Percentiles rank a stretch among this genome's conserved stretches.
Evolutionary conservation across 1,140 invertebrate species (phyloP).

Genomic region (Drosophila sproati): DNA sequence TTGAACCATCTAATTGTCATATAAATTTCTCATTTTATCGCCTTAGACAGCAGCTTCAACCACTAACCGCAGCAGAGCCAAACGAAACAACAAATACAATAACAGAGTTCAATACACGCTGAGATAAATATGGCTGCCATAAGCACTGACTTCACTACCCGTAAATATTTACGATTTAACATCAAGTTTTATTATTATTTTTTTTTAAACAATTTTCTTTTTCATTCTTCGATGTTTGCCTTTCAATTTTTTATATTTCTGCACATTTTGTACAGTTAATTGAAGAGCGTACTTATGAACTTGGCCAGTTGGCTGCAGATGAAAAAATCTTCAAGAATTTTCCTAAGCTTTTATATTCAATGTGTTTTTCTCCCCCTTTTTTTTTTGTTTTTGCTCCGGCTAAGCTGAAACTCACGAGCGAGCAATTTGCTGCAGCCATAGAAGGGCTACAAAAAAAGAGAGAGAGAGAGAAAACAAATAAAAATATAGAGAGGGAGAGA

Average conservation of each 20-base stretch:
- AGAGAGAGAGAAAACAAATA: neutral
- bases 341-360: neutral
- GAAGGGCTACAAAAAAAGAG: slow-evolving; percentile 3
- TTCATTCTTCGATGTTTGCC: neutral
- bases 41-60: slow-evolving; percentile 15
- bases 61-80: slow-evolving; percentile 27
- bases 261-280: slow-evolving; percentile 35
- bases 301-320: slow-evolving; percentile 28
- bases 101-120: slow-evolving; percentile 37
- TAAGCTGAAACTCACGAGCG: slow-evolving; percentile 41
- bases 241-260: neutral
- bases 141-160: slow-evolving; percentile 38
- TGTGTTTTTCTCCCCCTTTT: neutral
- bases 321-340: slow-evolving; percentile 20
- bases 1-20: slow-evolving; percentile 40
- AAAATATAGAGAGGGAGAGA: neutral
- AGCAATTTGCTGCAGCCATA: slow-evolving; percentile 34
- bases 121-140: slow-evolving; percentile 22
- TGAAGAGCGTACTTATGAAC: slow-evolving; percentile 48
- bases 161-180: slow-evolving; percentile 74
- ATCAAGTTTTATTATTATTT: slow-evolving; percentile 54
- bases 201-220: slow-evolving; percentile 19
- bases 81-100: slow-evolving; percentile 8
- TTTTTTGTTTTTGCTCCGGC: neutral
- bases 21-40: slow-evolving; percentile 45